phyloP scores from a whole-genome alignment of 2,113 vertebrate species.

The Daphoenositta chrysoptera region DNA sequence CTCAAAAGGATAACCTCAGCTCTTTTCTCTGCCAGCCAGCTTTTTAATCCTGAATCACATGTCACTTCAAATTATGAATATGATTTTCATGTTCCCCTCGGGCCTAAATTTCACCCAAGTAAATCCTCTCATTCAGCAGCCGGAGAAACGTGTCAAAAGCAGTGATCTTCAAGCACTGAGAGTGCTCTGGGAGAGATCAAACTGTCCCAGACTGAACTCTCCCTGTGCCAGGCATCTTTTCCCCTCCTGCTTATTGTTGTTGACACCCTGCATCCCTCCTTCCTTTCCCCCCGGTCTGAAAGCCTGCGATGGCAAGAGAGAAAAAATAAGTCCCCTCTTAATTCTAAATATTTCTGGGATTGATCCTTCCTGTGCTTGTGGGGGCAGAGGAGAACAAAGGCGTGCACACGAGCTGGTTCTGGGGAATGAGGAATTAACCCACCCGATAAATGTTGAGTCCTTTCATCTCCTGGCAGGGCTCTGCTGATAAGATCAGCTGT shows the following conservation, averaged over 20 bases:
- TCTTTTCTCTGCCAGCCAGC: slow-evolving; percentile 72
- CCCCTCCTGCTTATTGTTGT: slow-evolving; percentile 16
- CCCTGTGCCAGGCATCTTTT: slow-evolving; percentile 5
- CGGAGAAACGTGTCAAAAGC: slow-evolving; percentile 67
- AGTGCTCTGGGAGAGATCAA: slow-evolving; percentile 67
- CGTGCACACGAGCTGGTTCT: neutral
- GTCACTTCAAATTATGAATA: slow-evolving; percentile 80
- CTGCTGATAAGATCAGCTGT: neutral
- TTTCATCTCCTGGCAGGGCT: slow-evolving; percentile 26
- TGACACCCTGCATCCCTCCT: slow-evolving; percentile 17
- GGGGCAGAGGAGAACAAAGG: slow-evolving; percentile 20
- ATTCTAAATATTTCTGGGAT: neutral
- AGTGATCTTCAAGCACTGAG: slow-evolving; percentile 65
- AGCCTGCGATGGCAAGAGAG: neutral
- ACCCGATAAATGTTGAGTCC: neutral
- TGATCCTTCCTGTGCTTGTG: neutral
- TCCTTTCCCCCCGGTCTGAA: neutral
- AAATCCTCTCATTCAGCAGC: slow-evolving; percentile 77
- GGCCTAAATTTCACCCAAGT: slow-evolving; percentile 76
- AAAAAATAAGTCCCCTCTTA: neutral
- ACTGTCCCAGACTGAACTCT: slow-evolving; percentile 59
- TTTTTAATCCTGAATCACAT: slow-evolving; percentile 78
- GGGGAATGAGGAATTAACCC: slow-evolving; percentile 22
- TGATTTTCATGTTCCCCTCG: slow-evolving; percentile 73
- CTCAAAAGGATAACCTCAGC: slow-evolving; percentile 70